Percentiles rank a stretch among this genome's conserved stretches.
phyloP scores from a whole-genome alignment of 2,888 invertebrate species.

The Lissocephala sabroskyi region DNA sequence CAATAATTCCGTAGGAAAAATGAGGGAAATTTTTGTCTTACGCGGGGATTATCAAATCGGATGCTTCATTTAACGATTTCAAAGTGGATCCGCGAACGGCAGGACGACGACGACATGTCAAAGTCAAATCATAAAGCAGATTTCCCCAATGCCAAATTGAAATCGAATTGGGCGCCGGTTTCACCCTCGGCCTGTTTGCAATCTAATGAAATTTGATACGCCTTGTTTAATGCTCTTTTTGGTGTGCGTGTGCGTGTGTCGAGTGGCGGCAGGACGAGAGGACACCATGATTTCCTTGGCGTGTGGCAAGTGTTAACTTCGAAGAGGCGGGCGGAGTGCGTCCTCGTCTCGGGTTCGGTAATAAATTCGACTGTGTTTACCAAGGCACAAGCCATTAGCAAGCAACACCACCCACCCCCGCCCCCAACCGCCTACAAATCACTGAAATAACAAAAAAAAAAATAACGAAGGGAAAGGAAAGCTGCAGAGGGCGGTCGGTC shows the following conservation, averaged over 20 bases:
- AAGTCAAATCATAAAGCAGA: slow-evolving; percentile 45
- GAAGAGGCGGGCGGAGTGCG: neutral
- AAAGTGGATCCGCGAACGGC: slow-evolving; percentile 26
- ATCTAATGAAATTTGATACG: slow-evolving; percentile 74
- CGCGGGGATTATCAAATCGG: slow-evolving; percentile 50
- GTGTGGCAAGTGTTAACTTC: slow-evolving; percentile 67
- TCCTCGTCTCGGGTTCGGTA: slow-evolving; percentile 27
- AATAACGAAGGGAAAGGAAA: neutral
- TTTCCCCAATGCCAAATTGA: slow-evolving; percentile 46
- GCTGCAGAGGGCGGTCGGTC: neutral
- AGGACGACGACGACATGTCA: slow-evolving; percentile 20
- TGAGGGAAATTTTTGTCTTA: no score
- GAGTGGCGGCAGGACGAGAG: neutral
- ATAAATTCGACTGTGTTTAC: slow-evolving; percentile 66
- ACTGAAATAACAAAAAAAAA: slow-evolving; percentile 53
- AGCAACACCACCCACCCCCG: slow-evolving; percentile 54
- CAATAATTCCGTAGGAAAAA: no score
- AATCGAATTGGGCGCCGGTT: slow-evolving; percentile 49
- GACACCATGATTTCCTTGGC: slow-evolving; percentile 17
- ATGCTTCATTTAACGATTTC: slow-evolving; percentile 55
- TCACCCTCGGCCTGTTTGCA: no score
- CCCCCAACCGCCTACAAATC: slow-evolving; percentile 38
- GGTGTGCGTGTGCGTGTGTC: slow-evolving; percentile 8
- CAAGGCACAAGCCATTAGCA: slow-evolving; percentile 68
- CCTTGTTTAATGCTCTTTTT: slow-evolving; percentile 73